Evolutionary conservation across 2,113 vertebrate genomes (phyloP).

Genomic region (Larimichthys crocea): DNA sequence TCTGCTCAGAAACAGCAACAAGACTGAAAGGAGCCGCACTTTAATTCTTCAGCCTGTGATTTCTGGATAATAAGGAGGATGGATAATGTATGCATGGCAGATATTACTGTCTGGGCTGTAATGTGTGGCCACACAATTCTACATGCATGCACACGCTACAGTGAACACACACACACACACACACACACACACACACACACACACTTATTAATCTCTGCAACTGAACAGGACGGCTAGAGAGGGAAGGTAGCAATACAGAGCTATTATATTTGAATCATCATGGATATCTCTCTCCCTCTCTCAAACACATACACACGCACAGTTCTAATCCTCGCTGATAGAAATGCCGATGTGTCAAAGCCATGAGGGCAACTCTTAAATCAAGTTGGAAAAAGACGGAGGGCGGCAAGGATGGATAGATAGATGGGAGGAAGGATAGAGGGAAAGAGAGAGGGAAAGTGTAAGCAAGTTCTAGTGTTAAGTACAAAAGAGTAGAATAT

Average conservation of each 20-base stretch:
- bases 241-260: conserved; percentile 81
- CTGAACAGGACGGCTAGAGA: conserved; percentile 48
- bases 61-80: conserved; percentile 97
- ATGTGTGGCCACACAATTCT: conserved; percentile 45
- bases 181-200: conserved; percentile 41
- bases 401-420: conserved; percentile 50
- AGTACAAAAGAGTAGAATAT: conserved; percentile 28
- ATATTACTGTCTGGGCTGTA: conserved; percentile 98
- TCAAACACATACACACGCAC: conserved; percentile 77
- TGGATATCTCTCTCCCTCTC: conserved; percentile 64
- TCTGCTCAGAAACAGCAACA: conserved; percentile 63
- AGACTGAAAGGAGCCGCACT: conserved; percentile 78
- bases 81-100: conserved; percentile 99
- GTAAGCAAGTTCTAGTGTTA: neutral
- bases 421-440: conserved; percentile 16
- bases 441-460: neutral
- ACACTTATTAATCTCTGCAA: conserved; percentile 67
- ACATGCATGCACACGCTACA: neutral
- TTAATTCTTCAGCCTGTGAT: conserved; percentile 98
- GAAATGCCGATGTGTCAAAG: conserved; percentile 99
- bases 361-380: conserved; percentile 94
- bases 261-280: conserved; percentile 98
- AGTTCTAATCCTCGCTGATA: conserved; percentile 96
- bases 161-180: conserved; percentile 29
- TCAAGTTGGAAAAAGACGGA: conserved; percentile 82